Evolutionary conservation across 2,797 vertebrate species (phyloP).

Genomic region (Cirrhinus molitorella): DNA sequence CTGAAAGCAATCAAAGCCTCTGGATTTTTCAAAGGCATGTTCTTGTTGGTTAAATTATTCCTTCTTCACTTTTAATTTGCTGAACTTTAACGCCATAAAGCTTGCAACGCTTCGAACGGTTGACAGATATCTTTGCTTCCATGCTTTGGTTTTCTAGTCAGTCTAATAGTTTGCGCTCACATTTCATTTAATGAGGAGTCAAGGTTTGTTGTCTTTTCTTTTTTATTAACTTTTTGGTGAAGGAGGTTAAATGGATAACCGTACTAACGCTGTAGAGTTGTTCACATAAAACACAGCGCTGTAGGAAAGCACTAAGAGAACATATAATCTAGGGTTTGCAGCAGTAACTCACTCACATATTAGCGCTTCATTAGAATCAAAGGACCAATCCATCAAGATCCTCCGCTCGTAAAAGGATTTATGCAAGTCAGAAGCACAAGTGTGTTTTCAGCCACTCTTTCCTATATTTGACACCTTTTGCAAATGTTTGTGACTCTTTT

Average conservation of each 20-base stretch:
- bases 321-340: not conserved
- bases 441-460: not conserved
- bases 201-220: not conserved
- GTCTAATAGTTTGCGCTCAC: not conserved
- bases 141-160: not conserved
- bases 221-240: not conserved
- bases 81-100: not conserved
- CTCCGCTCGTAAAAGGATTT: not conserved
- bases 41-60: not conserved
- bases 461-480: not conserved
- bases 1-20: not conserved
- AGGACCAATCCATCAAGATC: not conserved
- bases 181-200: not conserved
- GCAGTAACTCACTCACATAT: not conserved
- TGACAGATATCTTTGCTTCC: not conserved
- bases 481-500: not conserved
- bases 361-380: not conserved
- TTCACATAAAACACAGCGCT: not conserved
- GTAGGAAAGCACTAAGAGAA: not conserved
- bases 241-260: not conserved
- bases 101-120: no score
- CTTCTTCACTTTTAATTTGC: not conserved
- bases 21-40: not conserved
- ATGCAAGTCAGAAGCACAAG: conserved; percentile 14
- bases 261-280: not conserved